Base-by-base conservation (phyloP, 2,113 vertebrate species). In the Turdus rufiventris region DNA sequence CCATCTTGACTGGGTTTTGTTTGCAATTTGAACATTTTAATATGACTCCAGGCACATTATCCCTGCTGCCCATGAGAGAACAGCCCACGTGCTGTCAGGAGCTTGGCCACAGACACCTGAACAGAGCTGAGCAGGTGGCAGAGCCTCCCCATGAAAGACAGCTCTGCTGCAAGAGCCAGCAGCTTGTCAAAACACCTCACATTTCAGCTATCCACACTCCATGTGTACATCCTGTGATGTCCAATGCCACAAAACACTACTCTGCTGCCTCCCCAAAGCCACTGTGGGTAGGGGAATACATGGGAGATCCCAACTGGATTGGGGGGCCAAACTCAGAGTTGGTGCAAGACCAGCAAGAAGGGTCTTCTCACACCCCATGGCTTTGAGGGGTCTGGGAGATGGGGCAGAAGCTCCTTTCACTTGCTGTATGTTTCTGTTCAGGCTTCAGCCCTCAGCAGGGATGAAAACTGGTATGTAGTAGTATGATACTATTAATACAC, bases 21-120 rank as follows among this genome's bases (percentile, higher is more conserved):
- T 18, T 25, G 18, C 25, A 20, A 8, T 36, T 79, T 54, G 31
- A 91, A 51, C 20, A 54, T 8, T 76, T 76, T 8, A 10, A 9
- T 16, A 5, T 4, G 1, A 50, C 9, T 73, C 42, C 65, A 70
- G 21, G 42, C 26, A 33, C 8, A 12, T 50, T 51, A 33, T 51
- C 24, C 42, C 42, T 8, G 5, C 20, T 77, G 18, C 19, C 9
- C 0, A 0, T 31, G 26, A 2, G 5, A 60, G 15, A 73, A 50
- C 24, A 89, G 60, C 56, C 81, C 42, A 20, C 0, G 0, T 4
- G 3, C 62, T 86, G 23, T 51, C 4, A 1, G 26, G 9, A 23
- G 13, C 47, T 79, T 4, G 4, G 61, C 56, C 38, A 45, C 4
- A 4, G 38, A 3, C 0, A 4, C 34, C 58, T 0, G 4, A 53